phyloP scores from a whole-genome alignment of 2,113 vertebrate species.

The Phrynocephalus versicolor region DNA sequence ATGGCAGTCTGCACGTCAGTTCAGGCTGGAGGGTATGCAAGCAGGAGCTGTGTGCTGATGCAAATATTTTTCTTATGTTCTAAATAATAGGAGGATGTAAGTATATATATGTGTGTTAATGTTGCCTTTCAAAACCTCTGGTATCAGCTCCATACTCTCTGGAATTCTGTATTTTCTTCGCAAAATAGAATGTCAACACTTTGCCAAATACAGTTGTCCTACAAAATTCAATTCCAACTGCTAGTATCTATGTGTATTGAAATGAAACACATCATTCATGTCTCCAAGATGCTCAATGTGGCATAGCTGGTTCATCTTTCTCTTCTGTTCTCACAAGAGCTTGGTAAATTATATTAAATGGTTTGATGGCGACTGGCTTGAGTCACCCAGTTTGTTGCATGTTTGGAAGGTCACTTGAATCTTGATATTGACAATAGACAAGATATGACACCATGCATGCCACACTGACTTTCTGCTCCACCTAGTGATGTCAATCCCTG shows the following conservation, averaged over 20 bases:
- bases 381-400: no score
- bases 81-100: background rate
- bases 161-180: background rate
- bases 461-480: no score
- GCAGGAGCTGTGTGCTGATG: conserved; percentile 8
- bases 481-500: no score
- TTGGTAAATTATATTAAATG: no score
- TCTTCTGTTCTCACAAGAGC: background rate
- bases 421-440: no score
- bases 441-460: no score
- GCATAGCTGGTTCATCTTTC: background rate
- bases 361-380: background rate
- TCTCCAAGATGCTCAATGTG: background rate
- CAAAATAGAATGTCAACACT: background rate
- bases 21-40: conserved; percentile 7
- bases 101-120: background rate
- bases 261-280: background rate
- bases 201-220: background rate
- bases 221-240: background rate
- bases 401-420: no score
- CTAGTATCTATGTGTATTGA: background rate
- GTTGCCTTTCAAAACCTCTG: background rate
- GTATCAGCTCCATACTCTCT: background rate
- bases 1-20: conserved; percentile 6
- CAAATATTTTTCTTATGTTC: background rate